Conservation (phyloP, 2,113 vertebrate genomes). For the Synchiropus splendidus region DNA sequence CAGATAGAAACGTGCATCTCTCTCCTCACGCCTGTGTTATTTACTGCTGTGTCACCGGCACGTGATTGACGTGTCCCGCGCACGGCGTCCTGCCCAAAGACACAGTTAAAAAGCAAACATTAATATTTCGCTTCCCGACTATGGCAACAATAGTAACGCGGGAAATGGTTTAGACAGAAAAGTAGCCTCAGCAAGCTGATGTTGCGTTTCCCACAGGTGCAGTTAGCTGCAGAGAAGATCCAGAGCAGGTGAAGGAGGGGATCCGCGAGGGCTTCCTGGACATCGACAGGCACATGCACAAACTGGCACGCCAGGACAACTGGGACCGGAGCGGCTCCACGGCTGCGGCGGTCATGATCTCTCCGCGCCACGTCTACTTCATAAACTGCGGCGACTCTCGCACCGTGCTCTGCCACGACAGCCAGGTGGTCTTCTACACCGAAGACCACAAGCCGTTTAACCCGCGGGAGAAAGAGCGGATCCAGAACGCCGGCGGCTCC, state of each 20-base stretch:
- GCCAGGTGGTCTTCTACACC: conserved; percentile 68
- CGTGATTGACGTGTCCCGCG: too few species aligned
- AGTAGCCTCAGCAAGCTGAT: too few species aligned
- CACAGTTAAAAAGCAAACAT: too few species aligned
- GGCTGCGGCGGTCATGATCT: conserved; percentile 61
- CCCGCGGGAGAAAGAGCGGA: conserved; percentile 71
- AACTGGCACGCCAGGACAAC: conserved; percentile 49
- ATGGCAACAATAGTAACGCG: too few species aligned
- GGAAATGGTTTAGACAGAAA: too few species aligned
- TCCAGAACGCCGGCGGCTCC: conserved; percentile 72
- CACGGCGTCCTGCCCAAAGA: too few species aligned
- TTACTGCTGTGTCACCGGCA: too few species aligned
- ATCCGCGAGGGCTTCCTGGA: conserved; percentile 62
- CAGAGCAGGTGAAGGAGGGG: conserved; percentile 61
- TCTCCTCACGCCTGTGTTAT: too few species aligned
- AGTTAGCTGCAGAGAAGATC: conserved; percentile 48
- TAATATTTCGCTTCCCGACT: too few species aligned
- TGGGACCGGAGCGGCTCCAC: conserved; percentile 72
- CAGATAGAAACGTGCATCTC: too few species aligned
- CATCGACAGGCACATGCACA: conserved; percentile 69
- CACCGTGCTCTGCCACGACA: conserved; percentile 64
- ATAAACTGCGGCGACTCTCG: conserved; percentile 77
- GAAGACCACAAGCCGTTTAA: conserved; percentile 75
- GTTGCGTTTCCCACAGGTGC: conserved; percentile 34
- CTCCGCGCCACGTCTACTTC: conserved; percentile 66